A percentile compares a stretch with the other conserved stretches of the same genome.
phyloP scores from a whole-genome alignment of 2,888 invertebrate species.

The Clepsis dumicolana region DNA sequence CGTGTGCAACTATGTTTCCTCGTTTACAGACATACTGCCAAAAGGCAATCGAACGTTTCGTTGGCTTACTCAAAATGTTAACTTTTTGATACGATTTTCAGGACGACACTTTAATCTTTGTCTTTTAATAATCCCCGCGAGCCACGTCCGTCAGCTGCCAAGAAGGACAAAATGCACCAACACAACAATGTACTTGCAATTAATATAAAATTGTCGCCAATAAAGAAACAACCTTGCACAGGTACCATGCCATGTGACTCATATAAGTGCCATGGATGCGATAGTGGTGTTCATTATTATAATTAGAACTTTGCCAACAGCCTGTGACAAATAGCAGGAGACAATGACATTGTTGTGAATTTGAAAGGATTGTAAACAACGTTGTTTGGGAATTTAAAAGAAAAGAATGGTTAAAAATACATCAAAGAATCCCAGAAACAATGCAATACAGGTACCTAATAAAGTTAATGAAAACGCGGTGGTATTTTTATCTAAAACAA shows the following conservation, averaged over 20 bases:
- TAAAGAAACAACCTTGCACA: slow-evolving; percentile 21
- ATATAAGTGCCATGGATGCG: slow-evolving; percentile 16
- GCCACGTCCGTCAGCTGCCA: slow-evolving; percentile 60
- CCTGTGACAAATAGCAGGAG: slow-evolving; percentile 18
- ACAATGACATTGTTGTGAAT: slow-evolving; percentile 12
- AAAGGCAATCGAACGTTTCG: no score
- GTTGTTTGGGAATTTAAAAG: slow-evolving; percentile 4
- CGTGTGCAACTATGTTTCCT: no score
- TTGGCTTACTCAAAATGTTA: no score
- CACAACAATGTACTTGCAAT: slow-evolving; percentile 51
- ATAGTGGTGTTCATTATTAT: slow-evolving; percentile 19
- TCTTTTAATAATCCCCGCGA: slow-evolving; percentile 48
- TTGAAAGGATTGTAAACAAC: not conserved
- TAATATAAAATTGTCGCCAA: slow-evolving; percentile 36
- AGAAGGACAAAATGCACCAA: slow-evolving; percentile 55
- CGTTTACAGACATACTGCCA: no score
- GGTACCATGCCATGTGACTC: slow-evolving; percentile 30
- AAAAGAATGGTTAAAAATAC: not conserved
- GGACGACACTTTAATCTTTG: slow-evolving; percentile 49
- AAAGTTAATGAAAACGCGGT: no score
- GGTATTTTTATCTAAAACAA: no score
- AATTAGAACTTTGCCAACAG: slow-evolving; percentile 28
- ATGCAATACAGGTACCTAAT: no score
- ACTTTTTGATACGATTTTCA: no score
- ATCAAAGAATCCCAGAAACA: not conserved